Evolutionary conservation across 2,797 vertebrate species (phyloP), one percentile per base, ranked within the genome.

Genomic region (Anguilla anguilla): DNA sequence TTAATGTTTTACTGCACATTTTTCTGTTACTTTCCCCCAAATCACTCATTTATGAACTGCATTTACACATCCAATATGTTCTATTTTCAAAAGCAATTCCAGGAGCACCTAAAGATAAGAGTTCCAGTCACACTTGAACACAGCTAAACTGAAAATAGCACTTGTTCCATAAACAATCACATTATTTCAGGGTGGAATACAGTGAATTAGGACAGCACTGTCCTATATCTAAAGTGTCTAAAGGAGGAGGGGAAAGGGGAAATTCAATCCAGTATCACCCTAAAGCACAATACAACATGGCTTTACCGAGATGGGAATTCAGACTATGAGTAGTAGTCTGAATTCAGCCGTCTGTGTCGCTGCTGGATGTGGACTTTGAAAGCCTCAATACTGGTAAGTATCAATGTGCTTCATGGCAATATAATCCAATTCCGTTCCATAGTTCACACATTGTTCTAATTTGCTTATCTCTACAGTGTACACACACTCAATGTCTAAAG

Each of bases 271-370:
- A 84, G n/a, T 51, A 79, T n/a, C 46, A n/a, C 22, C 25, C 15
- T n/a, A 31, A 82, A 49, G 53, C 5, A 35, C 86, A 87, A 25
- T n/a, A 67, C 67, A 83, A 25, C 55, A 9, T 25, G 25, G 74
- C 28, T 19, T 22, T n/a, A 49, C 22, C 0, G 25, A 46, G 22
- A 82, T 51, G 17, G 25, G 51, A 81, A 82, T 82, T 35, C 43
- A 51, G 9, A 7, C 81, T 74, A 53, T 89, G 83, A 88, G 35
- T 83, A n/a, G n/a, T n/a, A n/a, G n/a, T n/a, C n/a, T n/a, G n/a
- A n/a, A n/a, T n/a, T n/a, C n/a, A n/a, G n/a, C n/a, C n/a, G 4
- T 49, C 79, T n/a, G 25, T n/a, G 10, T 51, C 28, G 31, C 49
- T 28, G 84, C 25, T 69, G 35, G 22, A 74, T 55, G 15, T 1